A percentile compares a stretch with the other conserved stretches of the same genome.
phyloP scores from a whole-genome alignment of 2,797 vertebrate genomes.

The Rhinogobio ventralis region DNA sequence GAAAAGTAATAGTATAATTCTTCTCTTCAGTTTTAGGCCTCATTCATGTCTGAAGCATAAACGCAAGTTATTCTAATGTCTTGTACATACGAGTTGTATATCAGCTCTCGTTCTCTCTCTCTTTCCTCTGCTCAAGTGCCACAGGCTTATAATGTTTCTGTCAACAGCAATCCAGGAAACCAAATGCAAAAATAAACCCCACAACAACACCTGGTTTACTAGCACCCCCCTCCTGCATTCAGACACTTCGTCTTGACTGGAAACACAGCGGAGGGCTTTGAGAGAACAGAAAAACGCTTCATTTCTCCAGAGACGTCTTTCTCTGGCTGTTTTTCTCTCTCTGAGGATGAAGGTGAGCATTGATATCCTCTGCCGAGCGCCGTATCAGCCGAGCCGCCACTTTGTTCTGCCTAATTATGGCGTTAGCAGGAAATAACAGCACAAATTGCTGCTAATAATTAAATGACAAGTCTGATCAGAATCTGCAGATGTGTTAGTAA shows the following conservation, averaged over 20 bases:
- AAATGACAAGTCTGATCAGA: constrained; percentile 59
- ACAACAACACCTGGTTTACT: constrained; percentile 50
- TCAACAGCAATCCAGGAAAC: constrained; percentile 60
- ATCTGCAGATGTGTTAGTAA: constrained; percentile 32
- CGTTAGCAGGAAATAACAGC: constrained; percentile 55
- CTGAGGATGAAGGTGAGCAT: constrained; percentile 43
- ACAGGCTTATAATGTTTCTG: constrained; percentile 56
- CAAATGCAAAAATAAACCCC: constrained; percentile 54
- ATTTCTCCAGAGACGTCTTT: constrained; percentile 47
- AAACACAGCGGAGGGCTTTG: constrained; percentile 41
- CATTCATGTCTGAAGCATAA: neutral
- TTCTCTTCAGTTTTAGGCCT: neutral
- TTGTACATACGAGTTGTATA: neutral
- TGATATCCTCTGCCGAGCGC: constrained; percentile 39
- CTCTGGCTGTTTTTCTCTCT: constrained; percentile 50
- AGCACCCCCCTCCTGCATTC: constrained; percentile 28
- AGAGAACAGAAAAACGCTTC: constrained; percentile 30
- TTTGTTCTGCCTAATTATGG: constrained; percentile 56
- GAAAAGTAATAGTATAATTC: constrained; percentile 3
- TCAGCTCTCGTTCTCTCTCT: constrained; percentile 27
- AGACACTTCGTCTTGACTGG: neutral
- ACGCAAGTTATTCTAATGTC: constrained; percentile 5
- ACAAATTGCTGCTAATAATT: constrained; percentile 60
- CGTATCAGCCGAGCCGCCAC: constrained; percentile 30
- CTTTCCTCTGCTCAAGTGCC: constrained; percentile 44